Evolutionary conservation across 2,113 vertebrate genomes (phyloP).

Genomic region (Pteronura brasiliensis): DNA sequence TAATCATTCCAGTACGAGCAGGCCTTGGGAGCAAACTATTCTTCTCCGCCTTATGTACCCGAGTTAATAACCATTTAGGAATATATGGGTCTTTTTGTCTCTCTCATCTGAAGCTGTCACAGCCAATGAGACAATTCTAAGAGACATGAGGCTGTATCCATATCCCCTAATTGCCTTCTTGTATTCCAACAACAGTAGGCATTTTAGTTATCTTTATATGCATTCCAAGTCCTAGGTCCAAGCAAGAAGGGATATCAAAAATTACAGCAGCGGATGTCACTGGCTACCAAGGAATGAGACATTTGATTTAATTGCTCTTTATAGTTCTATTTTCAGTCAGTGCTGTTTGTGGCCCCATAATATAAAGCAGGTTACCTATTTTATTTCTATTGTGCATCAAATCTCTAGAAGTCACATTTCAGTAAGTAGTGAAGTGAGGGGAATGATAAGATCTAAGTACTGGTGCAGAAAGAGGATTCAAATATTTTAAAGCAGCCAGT

Average conservation of each 20-base stretch:
- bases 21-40: accelerated
- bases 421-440: background rate
- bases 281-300: background rate
- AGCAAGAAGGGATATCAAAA: conserved; percentile 13
- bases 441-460: background rate
- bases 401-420: background rate
- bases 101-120: conserved; percentile 39
- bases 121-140: conserved; percentile 36
- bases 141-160: background rate
- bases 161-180: conserved; percentile 13
- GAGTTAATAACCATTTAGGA: conserved; percentile 10
- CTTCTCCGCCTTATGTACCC: background rate
- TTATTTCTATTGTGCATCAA: background rate
- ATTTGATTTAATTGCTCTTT: conserved; percentile 15
- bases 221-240: background rate
- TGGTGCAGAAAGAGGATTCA: background rate
- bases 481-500: background rate
- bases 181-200: background rate
- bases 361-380: background rate
- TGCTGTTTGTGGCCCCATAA: background rate
- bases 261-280: background rate
- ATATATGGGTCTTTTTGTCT: background rate
- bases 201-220: background rate
- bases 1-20: background rate
- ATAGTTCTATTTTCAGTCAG: background rate